Evolutionary conservation across 2,888 invertebrate genomes (phyloP).

Genomic region (Sarcophaga rosellei): DNA sequence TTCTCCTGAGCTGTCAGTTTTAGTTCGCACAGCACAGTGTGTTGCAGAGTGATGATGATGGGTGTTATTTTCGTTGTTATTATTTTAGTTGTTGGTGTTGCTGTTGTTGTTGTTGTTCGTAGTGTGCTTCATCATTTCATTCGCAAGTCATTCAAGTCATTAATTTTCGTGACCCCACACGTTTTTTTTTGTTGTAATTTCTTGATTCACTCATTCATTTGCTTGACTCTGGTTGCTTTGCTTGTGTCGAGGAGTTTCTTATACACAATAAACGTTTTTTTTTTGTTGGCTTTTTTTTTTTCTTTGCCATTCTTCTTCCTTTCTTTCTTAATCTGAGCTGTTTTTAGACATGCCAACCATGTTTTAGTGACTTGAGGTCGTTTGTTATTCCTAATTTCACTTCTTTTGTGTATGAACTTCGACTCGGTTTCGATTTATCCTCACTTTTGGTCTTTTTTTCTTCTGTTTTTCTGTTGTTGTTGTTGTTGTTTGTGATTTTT

Average conservation of each 20-base stretch:
- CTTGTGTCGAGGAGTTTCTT: constrained; percentile 36
- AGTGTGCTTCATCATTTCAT: constrained; percentile 66
- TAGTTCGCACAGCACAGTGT: constrained; percentile 17
- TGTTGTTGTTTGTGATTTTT: constrained; percentile 4
- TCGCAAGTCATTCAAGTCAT: constrained; percentile 77
- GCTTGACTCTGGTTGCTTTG: constrained; percentile 28
- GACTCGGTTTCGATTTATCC: constrained; percentile 52
- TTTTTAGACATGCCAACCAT: constrained; percentile 65
- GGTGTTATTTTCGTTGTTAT: constrained; percentile 50
- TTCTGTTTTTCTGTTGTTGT: not conserved
- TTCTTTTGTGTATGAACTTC: constrained; percentile 62
- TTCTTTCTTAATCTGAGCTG: constrained; percentile 65
- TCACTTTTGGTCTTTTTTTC: constrained; percentile 25
- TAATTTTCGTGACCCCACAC: constrained; percentile 78
- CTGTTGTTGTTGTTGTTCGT: constrained; percentile 46
- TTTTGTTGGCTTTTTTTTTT: too few relatives aligned
- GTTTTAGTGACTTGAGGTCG: constrained; percentile 68
- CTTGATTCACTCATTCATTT: too few relatives aligned
- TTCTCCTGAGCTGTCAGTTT: constrained; percentile 54
- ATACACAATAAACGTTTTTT: constrained; percentile 1
- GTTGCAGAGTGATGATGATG: constrained; percentile 57
- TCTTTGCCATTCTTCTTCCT: not conserved
- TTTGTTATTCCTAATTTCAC: constrained; percentile 70
- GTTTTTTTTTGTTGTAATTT: constrained; percentile 45
- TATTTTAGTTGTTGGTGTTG: not conserved